Base-by-base conservation (phyloP, 2,888 invertebrate genomes). In the Epsilonema sp. region DNA sequence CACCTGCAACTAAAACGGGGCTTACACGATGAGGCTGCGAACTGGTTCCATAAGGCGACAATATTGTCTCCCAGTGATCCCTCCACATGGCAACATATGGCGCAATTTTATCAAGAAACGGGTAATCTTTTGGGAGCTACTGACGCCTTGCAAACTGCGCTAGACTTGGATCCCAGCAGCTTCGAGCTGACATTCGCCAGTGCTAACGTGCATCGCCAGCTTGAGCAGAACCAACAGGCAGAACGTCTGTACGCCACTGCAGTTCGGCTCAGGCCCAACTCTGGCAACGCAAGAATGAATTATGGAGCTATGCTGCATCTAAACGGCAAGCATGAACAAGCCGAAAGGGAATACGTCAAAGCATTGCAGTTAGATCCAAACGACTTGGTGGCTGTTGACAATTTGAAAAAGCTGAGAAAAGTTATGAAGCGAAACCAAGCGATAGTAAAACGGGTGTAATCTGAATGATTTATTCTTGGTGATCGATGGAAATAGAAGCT, bases 281-380 rank as follows among this genome's bases (percentile, higher is more conserved):
- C 31, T 24, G 20, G 19, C 19, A 77, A 83, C 55, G 82, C 84
- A 49, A 85, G 87, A 69, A 85, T 87, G 60, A 90, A 92, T 68
- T 74, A 89, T 48, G 92, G 90, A 23, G 90, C 90, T 49, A 90
- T 92, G 64, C 73, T 87, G 49, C 90, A 92, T 70, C 74, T 87
- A 54, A 84, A 89, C 65, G 85, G 85, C 23, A 86, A 86, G 67
- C 80, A 84, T 58, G 72, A 74, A 24, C 82, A 85, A 54, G 92
- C 92, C 0, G 84, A 85, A 41, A 73, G 75, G 19, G 80, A 83
- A 50, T 92, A 92, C 67, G 74, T 79, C 55, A 77, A 78, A 61
- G 89, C 90, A 1, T 71, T 92, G 48, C 74, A 78, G 60, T 71
- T 90, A 48, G 80, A 84, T 62, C 90, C 90, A 0, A 79, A 80